Evolutionary conservation across 2,113 vertebrate genomes (phyloP).

Genomic region (Saccopteryx leptura): DNA sequence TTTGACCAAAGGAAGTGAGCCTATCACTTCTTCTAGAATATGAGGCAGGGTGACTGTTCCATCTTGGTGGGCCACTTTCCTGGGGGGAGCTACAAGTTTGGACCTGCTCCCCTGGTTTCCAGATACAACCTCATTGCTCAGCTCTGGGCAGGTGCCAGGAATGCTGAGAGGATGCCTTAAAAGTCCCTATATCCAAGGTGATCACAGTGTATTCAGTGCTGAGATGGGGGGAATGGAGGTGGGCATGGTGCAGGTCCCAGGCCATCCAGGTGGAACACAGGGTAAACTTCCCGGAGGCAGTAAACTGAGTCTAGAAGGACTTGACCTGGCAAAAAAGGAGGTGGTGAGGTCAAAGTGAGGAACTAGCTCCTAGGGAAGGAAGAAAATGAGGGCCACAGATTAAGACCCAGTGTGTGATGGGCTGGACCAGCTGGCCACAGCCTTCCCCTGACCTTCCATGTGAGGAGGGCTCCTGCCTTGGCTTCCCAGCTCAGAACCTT

Average conservation of each 20-base stretch:
- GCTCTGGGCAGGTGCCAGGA: neutral
- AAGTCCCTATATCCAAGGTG: neutral
- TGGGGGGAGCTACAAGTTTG: neutral
- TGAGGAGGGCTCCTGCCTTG: neutral
- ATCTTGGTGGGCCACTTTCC: neutral
- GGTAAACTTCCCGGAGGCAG: neutral
- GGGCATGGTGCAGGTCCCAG: neutral
- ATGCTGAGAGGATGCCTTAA: neutral
- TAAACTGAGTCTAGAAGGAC: neutral
- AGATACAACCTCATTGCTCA: neutral
- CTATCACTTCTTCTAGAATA: neutral
- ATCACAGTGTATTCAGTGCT: neutral
- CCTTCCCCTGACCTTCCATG: neutral
- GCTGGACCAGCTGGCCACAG: neutral
- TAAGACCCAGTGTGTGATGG: neutral
- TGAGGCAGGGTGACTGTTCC: rapidly evolving
- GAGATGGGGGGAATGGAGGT: neutral
- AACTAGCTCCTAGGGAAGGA: neutral
- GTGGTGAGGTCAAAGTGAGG: neutral
- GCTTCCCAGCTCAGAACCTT: neutral
- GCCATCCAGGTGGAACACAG: neutral
- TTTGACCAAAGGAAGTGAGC: neutral
- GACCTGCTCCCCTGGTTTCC: neutral
- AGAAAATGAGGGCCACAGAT: neutral
- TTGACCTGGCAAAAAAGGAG: neutral